Percentiles rank a stretch among this genome's conserved stretches.
phyloP scores from a whole-genome alignment of 1,140 invertebrate species.

The Drosophila eugracilis region DNA sequence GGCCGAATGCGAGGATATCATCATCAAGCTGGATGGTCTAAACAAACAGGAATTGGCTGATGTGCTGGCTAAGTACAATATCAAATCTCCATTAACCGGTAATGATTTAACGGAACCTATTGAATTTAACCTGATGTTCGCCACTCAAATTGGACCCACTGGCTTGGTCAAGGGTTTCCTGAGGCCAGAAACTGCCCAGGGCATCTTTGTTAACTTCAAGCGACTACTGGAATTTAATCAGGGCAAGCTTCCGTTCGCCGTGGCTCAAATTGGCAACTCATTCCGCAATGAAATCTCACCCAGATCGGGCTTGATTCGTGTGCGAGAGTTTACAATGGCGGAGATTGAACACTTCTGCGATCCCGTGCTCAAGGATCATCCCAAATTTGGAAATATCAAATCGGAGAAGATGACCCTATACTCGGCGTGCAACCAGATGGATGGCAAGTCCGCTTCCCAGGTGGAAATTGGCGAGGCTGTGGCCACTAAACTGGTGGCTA shows the following conservation, averaged over 20 bases:
- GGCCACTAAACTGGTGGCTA: slow-evolving; percentile 91
- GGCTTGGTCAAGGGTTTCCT: slow-evolving; percentile 97
- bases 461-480: slow-evolving; percentile 93
- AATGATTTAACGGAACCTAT: slow-evolving; percentile 98
- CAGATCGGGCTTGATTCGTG: slow-evolving; percentile 97
- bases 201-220: slow-evolving; percentile 99
- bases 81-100: slow-evolving; percentile 97
- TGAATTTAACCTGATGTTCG: slow-evolving; percentile 99
- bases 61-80: slow-evolving; percentile 93
- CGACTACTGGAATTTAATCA: slow-evolving; percentile 98
- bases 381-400: slow-evolving; percentile 93
- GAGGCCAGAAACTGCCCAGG: slow-evolving; percentile 99
- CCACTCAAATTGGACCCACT: slow-evolving; percentile 97
- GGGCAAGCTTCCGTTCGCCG: slow-evolving; percentile 98
- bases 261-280: slow-evolving; percentile 97
- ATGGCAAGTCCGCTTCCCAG: slow-evolving; percentile 91
- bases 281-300: slow-evolving; percentile 99
- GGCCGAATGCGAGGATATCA: slow-evolving; percentile 91
- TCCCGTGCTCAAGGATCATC: slow-evolving; percentile 94
- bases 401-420: slow-evolving; percentile 93
- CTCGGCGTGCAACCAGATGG: slow-evolving; percentile 98
- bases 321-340: slow-evolving; percentile 99
- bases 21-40: slow-evolving; percentile 94
- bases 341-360: slow-evolving; percentile 99
- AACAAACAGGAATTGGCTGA: slow-evolving; percentile 94